Base-by-base conservation (phyloP, 2,113 vertebrate species). In the Xiphias gladius region DNA sequence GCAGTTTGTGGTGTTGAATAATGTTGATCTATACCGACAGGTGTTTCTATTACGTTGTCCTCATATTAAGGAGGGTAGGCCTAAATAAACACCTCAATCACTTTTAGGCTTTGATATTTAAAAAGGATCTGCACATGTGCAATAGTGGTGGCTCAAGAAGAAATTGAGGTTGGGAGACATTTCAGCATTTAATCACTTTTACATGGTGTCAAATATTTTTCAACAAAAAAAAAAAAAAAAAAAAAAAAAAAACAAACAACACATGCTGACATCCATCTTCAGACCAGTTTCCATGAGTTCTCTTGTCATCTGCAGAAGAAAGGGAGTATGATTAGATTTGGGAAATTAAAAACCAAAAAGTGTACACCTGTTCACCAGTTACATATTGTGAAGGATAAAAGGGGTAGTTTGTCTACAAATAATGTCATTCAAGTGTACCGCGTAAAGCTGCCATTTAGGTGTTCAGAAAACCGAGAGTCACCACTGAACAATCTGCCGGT, bases 401-500 rank as follows among this genome's bases (percentile, higher is more conserved):
- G n/a, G 64, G 2, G 5, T 37, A 9, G 26, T 76, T 48, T 58
- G 13, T 5, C 16, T 7, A 0, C n/a, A 61, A 30, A 24, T 57
- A 2, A 8, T 19, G 48, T n/a, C 1, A 13, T 20, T 2, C 14
- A 20, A 1, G 20, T 52, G 5, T 10, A 24, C 7, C 32, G 2
- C 10, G 4, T 4, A 4, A 67, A 0, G 10, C 16, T 22, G 12
- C 0, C 9, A 28, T 2, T 20, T 37, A 17, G n/a, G 19, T 26
- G 72, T 89, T 97, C 97, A 97, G 97, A 95, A 96, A 96, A 96
- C 95, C 88, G 0, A 82, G 41, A n/a, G 9, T 97, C 97, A 97
- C 94, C 97, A 97, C 96, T 84, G 85, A 50, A 83, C 93, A 92
- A 93, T 97, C 96, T 97, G 97, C 85, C 96, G 96, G 97, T 97